A percentile compares a stretch with the other conserved stretches of the same genome.
These are phyloP conservation scores for Chloromyia formosa DNA, from an alignment of 2,888 invertebrate genomes.

Conservation along the genomic window DNA sequence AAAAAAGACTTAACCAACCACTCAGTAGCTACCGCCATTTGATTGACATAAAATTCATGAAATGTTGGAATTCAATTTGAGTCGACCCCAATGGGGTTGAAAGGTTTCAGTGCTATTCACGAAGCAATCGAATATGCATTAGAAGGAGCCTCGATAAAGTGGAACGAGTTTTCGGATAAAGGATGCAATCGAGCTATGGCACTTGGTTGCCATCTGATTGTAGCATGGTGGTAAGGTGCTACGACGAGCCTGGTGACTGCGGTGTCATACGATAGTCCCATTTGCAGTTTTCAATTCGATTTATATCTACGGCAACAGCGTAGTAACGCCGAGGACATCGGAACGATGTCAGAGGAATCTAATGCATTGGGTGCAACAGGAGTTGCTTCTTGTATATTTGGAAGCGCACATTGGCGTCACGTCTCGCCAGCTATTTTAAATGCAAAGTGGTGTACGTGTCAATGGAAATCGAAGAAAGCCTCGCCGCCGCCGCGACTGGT, in stretches of 20 bases:
- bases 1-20: slow-evolving; percentile 30
- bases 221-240: too few relatives aligned
- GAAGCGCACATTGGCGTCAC: too few relatives aligned
- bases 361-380: slow-evolving; percentile 29
- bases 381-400: neutral
- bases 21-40: slow-evolving; percentile 40
- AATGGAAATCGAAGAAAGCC: slow-evolving; percentile 1
- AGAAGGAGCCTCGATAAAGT: slow-evolving; percentile 39
- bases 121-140: slow-evolving; percentile 49
- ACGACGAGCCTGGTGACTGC: neutral
- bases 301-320: slow-evolving; percentile 33
- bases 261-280: slow-evolving; percentile 47
- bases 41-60: slow-evolving; percentile 50
- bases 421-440: slow-evolving; percentile 8
- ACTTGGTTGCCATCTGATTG: neutral
- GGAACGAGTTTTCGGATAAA: slow-evolving; percentile 36
- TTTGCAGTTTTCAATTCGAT: slow-evolving; percentile 48
- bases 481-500: neutral
- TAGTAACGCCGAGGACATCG: neutral
- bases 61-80: slow-evolving; percentile 48
- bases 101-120: slow-evolving; percentile 43
- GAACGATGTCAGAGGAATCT: neutral
- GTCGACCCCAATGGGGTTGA: slow-evolving; percentile 27
- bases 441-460: slow-evolving; percentile 27
- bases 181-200: slow-evolving; percentile 32